These are phyloP conservation scores for Adrianichthys oophorus DNA, from an alignment of 2,797 vertebrate species.

Conservation along the genomic window DNA sequence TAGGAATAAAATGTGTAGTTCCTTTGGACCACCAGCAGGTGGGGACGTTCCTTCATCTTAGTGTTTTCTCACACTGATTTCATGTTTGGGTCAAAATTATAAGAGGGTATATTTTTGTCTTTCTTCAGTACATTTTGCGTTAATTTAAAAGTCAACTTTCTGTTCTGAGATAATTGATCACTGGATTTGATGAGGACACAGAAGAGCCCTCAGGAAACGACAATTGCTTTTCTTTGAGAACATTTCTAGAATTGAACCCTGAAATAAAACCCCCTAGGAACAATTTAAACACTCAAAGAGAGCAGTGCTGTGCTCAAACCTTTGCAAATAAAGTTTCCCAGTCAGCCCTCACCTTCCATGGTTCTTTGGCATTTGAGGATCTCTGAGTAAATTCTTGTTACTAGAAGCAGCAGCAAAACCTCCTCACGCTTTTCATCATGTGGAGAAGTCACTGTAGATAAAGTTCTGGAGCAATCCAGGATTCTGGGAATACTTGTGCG, in stretches of 20 bases:
- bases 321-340: background rate
- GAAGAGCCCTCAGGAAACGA: background rate
- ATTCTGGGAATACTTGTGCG: slow-evolving; percentile 18
- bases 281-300: background rate
- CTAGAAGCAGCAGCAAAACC: background rate
- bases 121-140: background rate
- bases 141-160: background rate
- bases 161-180: background rate
- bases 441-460: slow-evolving; percentile 10
- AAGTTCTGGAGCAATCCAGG: slow-evolving; percentile 3
- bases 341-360: background rate
- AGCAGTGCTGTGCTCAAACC: background rate
- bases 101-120: background rate
- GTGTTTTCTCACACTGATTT: background rate
- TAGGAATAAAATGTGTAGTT: background rate
- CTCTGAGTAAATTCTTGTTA: background rate
- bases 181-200: background rate
- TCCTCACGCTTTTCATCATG: background rate
- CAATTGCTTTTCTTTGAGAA: background rate
- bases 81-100: background rate
- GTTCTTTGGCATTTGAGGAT: background rate
- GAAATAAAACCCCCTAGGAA: background rate
- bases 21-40: slow-evolving; percentile 40
- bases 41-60: slow-evolving; percentile 23
- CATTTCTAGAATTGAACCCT: background rate